Conservation (phyloP, 2,797 vertebrate genomes). For the Melanotaenia trifasciata region DNA sequence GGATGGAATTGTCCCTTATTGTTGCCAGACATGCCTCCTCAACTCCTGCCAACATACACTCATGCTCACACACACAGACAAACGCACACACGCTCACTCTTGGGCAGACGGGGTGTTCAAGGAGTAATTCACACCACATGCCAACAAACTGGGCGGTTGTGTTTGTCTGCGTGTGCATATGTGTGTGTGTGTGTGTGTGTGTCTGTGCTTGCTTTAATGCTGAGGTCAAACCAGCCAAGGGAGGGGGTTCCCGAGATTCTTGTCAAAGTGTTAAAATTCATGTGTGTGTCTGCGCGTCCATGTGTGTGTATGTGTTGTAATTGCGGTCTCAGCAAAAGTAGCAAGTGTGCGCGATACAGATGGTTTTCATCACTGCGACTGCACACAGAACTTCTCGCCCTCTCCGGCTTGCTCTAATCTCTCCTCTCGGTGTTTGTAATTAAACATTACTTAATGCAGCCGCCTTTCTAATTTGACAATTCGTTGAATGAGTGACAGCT, state of each 20-base stretch:
- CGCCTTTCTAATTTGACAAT: slow-evolving; percentile 68
- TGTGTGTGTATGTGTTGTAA: slow-evolving; percentile 67
- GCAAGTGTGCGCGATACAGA: slow-evolving; percentile 82
- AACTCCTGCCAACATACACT: slow-evolving; percentile 75
- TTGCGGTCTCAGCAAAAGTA: slow-evolving; percentile 84
- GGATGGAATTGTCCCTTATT: slow-evolving; percentile 85
- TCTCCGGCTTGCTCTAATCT: slow-evolving; percentile 62
- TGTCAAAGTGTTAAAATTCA: slow-evolving; percentile 69
- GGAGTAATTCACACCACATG: slow-evolving; percentile 86
- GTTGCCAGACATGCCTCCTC: slow-evolving; percentile 83
- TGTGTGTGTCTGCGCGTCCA: slow-evolving; percentile 37
- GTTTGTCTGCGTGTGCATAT: slow-evolving; percentile 60
- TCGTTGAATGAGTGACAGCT: slow-evolving; percentile 51
- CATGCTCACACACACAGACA: slow-evolving; percentile 45
- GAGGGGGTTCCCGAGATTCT: slow-evolving; percentile 71
- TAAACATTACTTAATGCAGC: slow-evolving; percentile 66
- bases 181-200: slow-evolving; percentile 35
- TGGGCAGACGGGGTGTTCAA: slow-evolving; percentile 78
- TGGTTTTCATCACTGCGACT: slow-evolving; percentile 84
- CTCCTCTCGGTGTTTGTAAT: slow-evolving; percentile 59
- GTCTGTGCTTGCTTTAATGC: slow-evolving; percentile 70
- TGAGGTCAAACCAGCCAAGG: slow-evolving; percentile 81
- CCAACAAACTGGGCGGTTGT: slow-evolving; percentile 80
- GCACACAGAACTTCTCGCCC: slow-evolving; percentile 61
- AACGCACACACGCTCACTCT: slow-evolving; percentile 46